phyloP scores from a whole-genome alignment of 1,140 invertebrate species.

The Diploscapter pachys region DNA sequence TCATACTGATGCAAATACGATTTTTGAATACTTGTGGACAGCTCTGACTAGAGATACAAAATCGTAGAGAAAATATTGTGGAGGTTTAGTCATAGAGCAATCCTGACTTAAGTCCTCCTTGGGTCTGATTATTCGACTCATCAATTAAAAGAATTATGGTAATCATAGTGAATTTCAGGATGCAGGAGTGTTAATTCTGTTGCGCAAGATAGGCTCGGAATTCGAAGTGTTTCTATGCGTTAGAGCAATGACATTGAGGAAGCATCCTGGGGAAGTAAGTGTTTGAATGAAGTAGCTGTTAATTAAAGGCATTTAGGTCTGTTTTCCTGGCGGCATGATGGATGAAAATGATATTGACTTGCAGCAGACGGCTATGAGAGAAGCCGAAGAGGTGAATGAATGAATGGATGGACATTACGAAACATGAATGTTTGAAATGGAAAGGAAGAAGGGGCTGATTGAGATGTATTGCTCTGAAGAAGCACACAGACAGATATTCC shows the following conservation, averaged over 20 bases:
- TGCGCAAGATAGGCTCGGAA: conserved; percentile 13
- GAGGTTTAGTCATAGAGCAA: too few species aligned
- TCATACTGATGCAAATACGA: too few species aligned
- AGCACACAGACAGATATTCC: neutral
- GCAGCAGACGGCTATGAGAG: conserved; percentile 27
- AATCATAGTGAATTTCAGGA: conserved; percentile 11
- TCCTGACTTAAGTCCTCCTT: too few species aligned
- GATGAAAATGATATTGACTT: conserved; percentile 23
- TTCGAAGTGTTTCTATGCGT: conserved; percentile 25
- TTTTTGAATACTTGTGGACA: too few species aligned
- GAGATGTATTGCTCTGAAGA: neutral
- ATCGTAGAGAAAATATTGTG: too few species aligned
- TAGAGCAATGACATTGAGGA: conserved; percentile 9
- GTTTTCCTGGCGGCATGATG: conserved; percentile 30
- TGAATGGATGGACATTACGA: neutral
- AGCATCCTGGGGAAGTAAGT: conserved; percentile 24
- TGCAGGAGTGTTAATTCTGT: conserved; percentile 23
- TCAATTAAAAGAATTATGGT: too few species aligned
- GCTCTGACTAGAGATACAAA: too few species aligned
- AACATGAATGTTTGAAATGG: neutral
- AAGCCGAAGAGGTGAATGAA: conserved; percentile 23
- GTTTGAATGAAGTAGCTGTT: neutral
- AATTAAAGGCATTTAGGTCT: conserved; percentile 11
- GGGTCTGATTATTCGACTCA: too few species aligned
- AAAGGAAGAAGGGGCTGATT: neutral